phyloP scores from a whole-genome alignment of 2,113 vertebrate genomes.

The Alosa alosa region DNA sequence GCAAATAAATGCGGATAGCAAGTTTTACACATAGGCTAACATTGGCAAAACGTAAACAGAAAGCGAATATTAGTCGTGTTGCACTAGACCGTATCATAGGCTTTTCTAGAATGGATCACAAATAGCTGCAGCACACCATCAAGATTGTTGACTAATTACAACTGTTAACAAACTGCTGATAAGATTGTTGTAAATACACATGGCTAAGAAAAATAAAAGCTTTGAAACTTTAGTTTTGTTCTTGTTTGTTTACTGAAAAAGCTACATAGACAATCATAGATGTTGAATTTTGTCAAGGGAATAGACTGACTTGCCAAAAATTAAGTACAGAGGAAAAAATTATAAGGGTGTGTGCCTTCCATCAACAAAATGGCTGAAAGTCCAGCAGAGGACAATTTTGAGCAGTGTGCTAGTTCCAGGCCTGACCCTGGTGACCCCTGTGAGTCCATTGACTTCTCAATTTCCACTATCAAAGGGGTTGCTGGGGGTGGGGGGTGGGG shows the following conservation, averaged over 20 bases:
- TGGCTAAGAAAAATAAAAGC: neutral
- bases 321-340: neutral
- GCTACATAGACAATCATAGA: neutral
- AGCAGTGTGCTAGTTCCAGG: neutral
- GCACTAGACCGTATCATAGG: neutral
- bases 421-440: slow-evolving; percentile 7
- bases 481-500: neutral
- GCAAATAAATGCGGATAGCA: neutral
- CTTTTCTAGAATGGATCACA: neutral
- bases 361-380: neutral
- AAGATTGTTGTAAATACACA: neutral
- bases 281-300: neutral
- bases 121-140: neutral
- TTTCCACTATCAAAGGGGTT: neutral
- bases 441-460: slow-evolving; percentile 15
- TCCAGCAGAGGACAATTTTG: neutral
- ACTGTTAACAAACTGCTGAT: neutral
- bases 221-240: neutral
- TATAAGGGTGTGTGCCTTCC: neutral
- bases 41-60: neutral
- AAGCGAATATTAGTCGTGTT: neutral
- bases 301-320: neutral
- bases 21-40: neutral
- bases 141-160: neutral
- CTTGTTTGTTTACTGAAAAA: neutral